These are phyloP conservation scores for Liolophura sinensis DNA, from an alignment of 1,140 invertebrate species.

Conservation along the genomic window DNA sequence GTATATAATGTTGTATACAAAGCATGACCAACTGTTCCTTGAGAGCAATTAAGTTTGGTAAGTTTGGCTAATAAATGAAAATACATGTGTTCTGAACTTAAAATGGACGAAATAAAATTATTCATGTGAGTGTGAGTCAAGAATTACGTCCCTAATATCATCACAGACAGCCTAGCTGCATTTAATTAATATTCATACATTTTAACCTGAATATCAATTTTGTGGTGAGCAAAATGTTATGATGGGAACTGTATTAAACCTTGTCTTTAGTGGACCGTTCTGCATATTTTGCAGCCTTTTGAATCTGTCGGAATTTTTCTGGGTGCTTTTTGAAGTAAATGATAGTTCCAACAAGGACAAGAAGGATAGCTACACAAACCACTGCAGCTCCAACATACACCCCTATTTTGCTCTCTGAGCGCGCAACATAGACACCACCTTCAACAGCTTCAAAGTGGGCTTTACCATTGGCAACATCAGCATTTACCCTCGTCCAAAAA, in stretches of 20 bases:
- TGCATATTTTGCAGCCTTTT: constrained; percentile 30
- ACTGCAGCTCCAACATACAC: constrained; percentile 40
- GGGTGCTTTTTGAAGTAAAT: constrained; percentile 46
- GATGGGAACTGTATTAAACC: constrained; percentile 22
- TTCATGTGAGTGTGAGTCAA: too few relatives aligned
- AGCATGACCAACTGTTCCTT: too few relatives aligned
- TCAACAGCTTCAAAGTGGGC: constrained; percentile 34
- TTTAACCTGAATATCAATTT: too few relatives aligned
- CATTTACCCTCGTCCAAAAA: constrained; percentile 38
- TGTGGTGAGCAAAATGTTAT: background rate
- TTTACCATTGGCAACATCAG: constrained; percentile 25
- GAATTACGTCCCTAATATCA: too few relatives aligned
- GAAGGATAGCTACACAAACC: constrained; percentile 30
- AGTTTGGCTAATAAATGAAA: too few relatives aligned
- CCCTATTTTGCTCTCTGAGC: constrained; percentile 22
- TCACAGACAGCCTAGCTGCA: too few relatives aligned
- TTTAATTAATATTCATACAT: too few relatives aligned
- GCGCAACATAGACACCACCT: constrained; percentile 47
- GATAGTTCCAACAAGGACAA: constrained; percentile 34
- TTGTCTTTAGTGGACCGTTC: constrained; percentile 32
- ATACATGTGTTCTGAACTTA: too few relatives aligned
- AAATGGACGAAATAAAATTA: too few relatives aligned
- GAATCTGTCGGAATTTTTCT: constrained; percentile 36
- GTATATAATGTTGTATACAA: too few relatives aligned
- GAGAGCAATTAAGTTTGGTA: too few relatives aligned